Evolutionary conservation across 2,888 invertebrate species (phyloP).

Genomic region (Cloeon dipterum): DNA sequence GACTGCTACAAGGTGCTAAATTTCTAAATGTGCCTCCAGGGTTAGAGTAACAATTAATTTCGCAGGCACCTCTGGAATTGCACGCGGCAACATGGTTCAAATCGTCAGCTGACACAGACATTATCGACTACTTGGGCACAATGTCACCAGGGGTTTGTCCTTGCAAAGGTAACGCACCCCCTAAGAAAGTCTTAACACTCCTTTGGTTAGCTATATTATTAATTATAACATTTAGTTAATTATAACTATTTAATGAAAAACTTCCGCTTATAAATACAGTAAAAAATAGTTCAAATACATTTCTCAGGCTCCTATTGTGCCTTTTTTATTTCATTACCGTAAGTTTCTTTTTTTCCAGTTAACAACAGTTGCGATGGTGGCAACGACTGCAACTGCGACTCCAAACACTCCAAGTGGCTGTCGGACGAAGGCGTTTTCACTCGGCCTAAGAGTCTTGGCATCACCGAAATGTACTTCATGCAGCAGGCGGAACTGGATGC

Average conservation of each 20-base stretch:
- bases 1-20: constrained; percentile 76
- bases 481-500: constrained; percentile 63
- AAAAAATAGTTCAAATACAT: too few relatives aligned
- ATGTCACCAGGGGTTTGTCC: constrained; percentile 23
- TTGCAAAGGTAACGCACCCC: constrained; percentile 28
- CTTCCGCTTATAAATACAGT: too few relatives aligned
- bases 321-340: too few relatives aligned
- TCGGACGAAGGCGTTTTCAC: constrained; percentile 73
- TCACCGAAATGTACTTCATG: constrained; percentile 74
- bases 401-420: constrained; percentile 65
- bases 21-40: too few relatives aligned
- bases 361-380: constrained; percentile 59
- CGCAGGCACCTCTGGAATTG: constrained; percentile 64
- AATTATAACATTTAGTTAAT: too few relatives aligned
- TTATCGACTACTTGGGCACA: constrained; percentile 56
- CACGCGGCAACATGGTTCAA: constrained; percentile 79
- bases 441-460: constrained; percentile 58
- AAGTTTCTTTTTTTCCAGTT: too few relatives aligned
- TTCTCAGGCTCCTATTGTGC: too few relatives aligned
- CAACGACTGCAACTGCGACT: constrained; percentile 77
- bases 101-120: constrained; percentile 50
- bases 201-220: too few relatives aligned
- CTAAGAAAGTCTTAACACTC: too few relatives aligned
- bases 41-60: too few relatives aligned
- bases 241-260: too few relatives aligned